Conservation (phyloP, 30 jellyfish, hydroid and myxozoan species). For the Turritopsis dohrnii region DNA sequence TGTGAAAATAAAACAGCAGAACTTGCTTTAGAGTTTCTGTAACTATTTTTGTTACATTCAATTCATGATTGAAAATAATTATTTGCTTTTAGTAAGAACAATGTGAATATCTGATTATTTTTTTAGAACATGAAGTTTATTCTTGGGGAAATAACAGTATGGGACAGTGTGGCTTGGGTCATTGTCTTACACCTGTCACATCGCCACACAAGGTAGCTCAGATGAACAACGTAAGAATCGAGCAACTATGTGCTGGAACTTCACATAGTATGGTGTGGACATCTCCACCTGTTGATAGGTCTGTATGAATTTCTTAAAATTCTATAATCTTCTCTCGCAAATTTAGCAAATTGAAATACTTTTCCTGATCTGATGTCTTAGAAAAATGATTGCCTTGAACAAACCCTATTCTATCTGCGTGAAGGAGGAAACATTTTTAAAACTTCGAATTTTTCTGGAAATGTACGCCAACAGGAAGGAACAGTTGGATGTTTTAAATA, state of each 20-base stretch:
- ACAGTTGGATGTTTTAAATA: neutral
- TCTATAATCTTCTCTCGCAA: neutral
- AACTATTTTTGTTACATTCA: too few relatives aligned
- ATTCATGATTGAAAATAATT: neutral
- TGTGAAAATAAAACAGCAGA: too few relatives aligned
- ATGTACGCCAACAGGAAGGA: neutral
- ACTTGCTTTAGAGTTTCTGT: too few relatives aligned
- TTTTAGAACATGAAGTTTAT: slow-evolving; percentile 59
- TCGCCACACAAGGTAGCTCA: slow-evolving; percentile 69
- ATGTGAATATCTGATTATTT: neutral
- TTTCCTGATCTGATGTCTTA: slow-evolving; percentile 15
- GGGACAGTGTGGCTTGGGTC: slow-evolving; percentile 99
- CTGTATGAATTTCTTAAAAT: neutral
- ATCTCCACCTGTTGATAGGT: slow-evolving; percentile 82
- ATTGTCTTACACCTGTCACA: slow-evolving; percentile 83
- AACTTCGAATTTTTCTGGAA: slow-evolving; percentile 43
- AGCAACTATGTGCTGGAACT: slow-evolving; percentile 90
- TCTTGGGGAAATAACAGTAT: slow-evolving; percentile 91
- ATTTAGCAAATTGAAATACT: too few relatives aligned
- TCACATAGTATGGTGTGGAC: slow-evolving; percentile 91
- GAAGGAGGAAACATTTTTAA: slow-evolving; percentile 63
- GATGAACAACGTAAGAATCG: slow-evolving; percentile 55
- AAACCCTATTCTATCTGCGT: slow-evolving; percentile 70
- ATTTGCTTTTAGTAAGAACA: neutral
- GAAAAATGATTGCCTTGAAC: slow-evolving; percentile 65